Conservation (phyloP, 1,140 invertebrate species). For the Apis laboriosa region DNA sequence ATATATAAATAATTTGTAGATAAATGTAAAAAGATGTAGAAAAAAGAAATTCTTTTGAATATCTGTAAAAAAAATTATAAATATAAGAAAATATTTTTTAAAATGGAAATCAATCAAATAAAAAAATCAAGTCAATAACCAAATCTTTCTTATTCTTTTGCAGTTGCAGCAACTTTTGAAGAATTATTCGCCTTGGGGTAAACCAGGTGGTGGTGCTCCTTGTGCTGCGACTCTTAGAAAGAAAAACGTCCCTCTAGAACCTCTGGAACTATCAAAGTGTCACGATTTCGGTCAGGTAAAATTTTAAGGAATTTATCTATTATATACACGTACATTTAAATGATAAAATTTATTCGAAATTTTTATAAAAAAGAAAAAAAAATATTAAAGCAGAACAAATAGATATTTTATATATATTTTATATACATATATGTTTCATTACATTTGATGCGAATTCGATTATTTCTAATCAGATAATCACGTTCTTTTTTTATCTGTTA, state of each 20-base stretch:
- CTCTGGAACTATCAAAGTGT: conserved; percentile 47
- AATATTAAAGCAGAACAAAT: neutral
- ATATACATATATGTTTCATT: neutral
- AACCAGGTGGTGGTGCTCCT: conserved; percentile 79
- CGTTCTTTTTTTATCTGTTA: neutral
- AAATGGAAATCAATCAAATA: neutral
- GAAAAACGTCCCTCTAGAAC: conserved; percentile 76
- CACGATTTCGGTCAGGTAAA: conserved; percentile 63
- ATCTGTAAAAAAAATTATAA: no score
- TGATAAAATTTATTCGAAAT: neutral
- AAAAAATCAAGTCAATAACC: neutral
- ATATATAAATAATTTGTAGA: no score
- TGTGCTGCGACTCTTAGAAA: conserved; percentile 76
- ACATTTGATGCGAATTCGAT: neutral
- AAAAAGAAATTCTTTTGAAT: no score
- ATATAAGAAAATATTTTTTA: no score
- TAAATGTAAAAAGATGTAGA: no score
- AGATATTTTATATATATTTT: neutral
- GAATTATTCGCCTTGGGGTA: conserved; percentile 80
- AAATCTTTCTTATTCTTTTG: conserved; percentile 37
- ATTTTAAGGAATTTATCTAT: neutral
- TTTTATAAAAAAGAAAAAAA: neutral
- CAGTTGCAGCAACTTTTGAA: conserved; percentile 75
- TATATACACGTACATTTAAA: neutral
- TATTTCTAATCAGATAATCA: neutral